Conservation (phyloP, 2,888 invertebrate genomes). For the Tigriopus californicus region DNA sequence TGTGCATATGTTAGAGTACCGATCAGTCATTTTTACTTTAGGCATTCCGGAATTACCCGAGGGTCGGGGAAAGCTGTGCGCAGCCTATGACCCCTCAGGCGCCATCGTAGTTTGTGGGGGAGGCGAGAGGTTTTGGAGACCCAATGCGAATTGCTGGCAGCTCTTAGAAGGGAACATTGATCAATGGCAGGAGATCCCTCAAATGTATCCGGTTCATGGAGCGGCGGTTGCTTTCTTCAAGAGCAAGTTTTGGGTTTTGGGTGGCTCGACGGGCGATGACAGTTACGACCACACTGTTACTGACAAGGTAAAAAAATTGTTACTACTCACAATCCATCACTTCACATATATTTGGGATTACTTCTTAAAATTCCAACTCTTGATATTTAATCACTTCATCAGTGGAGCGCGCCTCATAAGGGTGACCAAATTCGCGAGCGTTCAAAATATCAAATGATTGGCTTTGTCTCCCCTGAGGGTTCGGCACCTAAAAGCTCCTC, state of each 20-base stretch:
- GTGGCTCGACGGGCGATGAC: constrained; percentile 15
- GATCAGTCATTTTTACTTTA: too few species aligned
- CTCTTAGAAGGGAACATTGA: neutral
- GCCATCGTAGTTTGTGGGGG: constrained; percentile 15
- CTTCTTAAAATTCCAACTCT: too few species aligned
- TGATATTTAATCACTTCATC: too few species aligned
- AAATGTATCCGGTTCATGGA: constrained; percentile 16
- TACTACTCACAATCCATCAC: too few species aligned
- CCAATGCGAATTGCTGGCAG: constrained; percentile 16
- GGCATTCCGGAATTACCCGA: constrained; percentile 15
- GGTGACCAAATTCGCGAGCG: too few species aligned
- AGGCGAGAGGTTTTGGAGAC: constrained; percentile 15
- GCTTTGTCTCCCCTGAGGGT: too few species aligned
- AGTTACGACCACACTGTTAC: constrained; percentile 15
- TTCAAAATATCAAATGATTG: too few species aligned
- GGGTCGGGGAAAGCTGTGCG: constrained; percentile 14
- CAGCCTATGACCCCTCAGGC: constrained; percentile 15
- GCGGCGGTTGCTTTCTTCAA: constrained; percentile 12
- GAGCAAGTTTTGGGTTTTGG: constrained; percentile 15
- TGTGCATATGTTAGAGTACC: too few species aligned
- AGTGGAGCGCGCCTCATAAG: too few species aligned
- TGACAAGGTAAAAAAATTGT: constrained; percentile 3
- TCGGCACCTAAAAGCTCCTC: too few species aligned
- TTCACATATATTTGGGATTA: too few species aligned
- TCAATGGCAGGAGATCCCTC: constrained; percentile 12